These are phyloP conservation scores for Cynaeus angustus DNA, from an alignment of 2,888 invertebrate species.

Conservation along the genomic window DNA sequence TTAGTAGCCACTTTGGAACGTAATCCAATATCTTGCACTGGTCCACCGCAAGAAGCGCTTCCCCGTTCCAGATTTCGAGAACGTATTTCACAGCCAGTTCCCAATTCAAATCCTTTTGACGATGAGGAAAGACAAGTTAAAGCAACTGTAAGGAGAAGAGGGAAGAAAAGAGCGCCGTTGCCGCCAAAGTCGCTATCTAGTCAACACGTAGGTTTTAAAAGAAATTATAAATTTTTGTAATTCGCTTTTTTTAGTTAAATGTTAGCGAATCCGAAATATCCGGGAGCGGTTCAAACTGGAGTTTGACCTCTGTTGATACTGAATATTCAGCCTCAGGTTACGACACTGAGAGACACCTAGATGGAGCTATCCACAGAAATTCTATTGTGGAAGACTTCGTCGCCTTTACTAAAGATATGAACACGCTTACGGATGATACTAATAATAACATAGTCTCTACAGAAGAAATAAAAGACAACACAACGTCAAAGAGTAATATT, in stretches of 20 bases:
- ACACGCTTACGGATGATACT: constrained; percentile 54
- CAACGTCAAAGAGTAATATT: constrained; percentile 30
- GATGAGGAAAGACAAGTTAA: constrained; percentile 43
- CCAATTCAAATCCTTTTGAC: constrained; percentile 53
- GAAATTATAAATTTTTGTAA: neutral
- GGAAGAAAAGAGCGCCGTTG: constrained; percentile 57
- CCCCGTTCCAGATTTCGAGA: constrained; percentile 54
- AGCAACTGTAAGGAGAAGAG: constrained; percentile 42
- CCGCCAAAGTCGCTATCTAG: constrained; percentile 55
- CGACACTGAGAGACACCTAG: constrained; percentile 20
- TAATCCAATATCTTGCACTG: constrained; percentile 36
- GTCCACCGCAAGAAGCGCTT: constrained; percentile 19
- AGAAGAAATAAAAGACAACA: constrained; percentile 20
- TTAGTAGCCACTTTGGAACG: neutral
- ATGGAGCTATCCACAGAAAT: neutral
- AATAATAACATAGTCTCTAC: constrained; percentile 49
- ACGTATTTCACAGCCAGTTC: constrained; percentile 42
- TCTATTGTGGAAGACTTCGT: constrained; percentile 52
- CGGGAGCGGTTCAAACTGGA: constrained; percentile 53
- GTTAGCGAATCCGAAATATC: constrained; percentile 25
- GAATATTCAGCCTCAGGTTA: constrained; percentile 53
- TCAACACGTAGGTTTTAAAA: constrained; percentile 38
- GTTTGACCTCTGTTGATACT: constrained; percentile 57
- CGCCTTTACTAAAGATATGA: constrained; percentile 56
- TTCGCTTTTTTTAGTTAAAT: constrained; percentile 47